Evolutionary conservation across 2,888 invertebrate genomes (phyloP), one percentile per base, ranked within the genome.

Genomic region (Amphipyra berbera): DNA sequence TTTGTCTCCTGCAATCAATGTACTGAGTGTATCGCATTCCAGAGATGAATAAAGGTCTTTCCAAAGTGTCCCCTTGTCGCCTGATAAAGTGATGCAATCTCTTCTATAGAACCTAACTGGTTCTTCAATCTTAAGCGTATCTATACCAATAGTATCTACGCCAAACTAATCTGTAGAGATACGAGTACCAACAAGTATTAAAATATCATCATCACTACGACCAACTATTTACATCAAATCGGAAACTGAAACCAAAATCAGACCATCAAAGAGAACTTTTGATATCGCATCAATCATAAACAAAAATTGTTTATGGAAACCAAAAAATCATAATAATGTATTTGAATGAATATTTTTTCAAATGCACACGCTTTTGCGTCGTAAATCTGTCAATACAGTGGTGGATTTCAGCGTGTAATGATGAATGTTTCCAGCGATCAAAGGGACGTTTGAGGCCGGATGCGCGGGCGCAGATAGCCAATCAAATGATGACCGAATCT

Each of bases 341-440:
- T 67, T 70, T 68, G 62, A 75, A 78, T 78, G 53, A 67, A 76
- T 80, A 81, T 79, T 81, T 77, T 77, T 81, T 62, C 55, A 75
- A 64, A 76, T 75, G 71, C 69, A 71, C 73, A 67, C 65, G 76
- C 65, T 63, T 67, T 66, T 61, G 58, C 38, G 75, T 83, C 82
- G 79, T 85, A 83, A 85, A 85, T 81, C 82, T 79, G 83, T 85
- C 83, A 85, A 85, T 85, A 83, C 83, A 83, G 68, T 68, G 58
- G 41, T 67, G 71, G 69, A 21, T 63, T 78, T 78, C 73, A 69
- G 75, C 58, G 54, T 49, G 63, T 59, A 60, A 78, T 85, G 84
- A 85, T 84, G 81, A 71, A 85, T 82, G 84, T 76, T 81, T 79
- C 82, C 84, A 78, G 67, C 63, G 78, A 78, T 85, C 85, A 85